Base-by-base conservation (phyloP, 1,140 invertebrate species). In the Leptopilina boulardi region DNA sequence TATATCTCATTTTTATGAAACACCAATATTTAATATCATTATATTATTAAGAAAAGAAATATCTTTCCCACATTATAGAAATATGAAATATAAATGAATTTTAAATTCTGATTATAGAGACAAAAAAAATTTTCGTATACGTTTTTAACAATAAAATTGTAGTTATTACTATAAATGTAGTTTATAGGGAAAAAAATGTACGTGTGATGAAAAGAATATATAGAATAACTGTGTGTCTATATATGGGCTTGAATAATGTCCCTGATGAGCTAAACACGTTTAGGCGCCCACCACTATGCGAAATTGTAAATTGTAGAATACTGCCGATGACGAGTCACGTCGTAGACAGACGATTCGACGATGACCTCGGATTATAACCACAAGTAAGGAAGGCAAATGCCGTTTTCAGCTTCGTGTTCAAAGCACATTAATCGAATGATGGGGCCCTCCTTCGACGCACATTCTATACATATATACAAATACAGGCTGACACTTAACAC, bases 351-450 rank as follows among this genome's bases (percentile, higher is more conserved):
- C 56, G 21, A 30, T 30, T 23, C 11, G 54, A 56, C 54, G 54
- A 56, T 56, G 54, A 56, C 54, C 54, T 56, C 54, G 54, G 8
- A 23, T 56, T 56, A 34, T 34, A 54, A 54, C 51, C 51, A 21
- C 51, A n/a, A n/a, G 51, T 18, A 54, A 54, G 51, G 19, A 56
- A 56, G 54, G 54, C 54, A 56, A 54, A 11, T 56, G 54, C 19
- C 54, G 21, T 56, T 56, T 56, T 11, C 54, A 56, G 19, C 56
- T 66, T 66, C 56, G 56, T 66, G 56, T 26, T 15, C 21, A 30
- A 66, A 66, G 56, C 56, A 23, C 56, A 66, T 66, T 66, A 66
- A 66, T 66, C 56, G 56, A 66, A 66, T 26, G 21, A 66, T 66
- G 54, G 51, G 54, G 19, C 21, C 47, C 47, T 18, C n/a, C n/a